Conservation (phyloP, 2,888 invertebrate species). For the Teinopalpus imperialis region DNA sequence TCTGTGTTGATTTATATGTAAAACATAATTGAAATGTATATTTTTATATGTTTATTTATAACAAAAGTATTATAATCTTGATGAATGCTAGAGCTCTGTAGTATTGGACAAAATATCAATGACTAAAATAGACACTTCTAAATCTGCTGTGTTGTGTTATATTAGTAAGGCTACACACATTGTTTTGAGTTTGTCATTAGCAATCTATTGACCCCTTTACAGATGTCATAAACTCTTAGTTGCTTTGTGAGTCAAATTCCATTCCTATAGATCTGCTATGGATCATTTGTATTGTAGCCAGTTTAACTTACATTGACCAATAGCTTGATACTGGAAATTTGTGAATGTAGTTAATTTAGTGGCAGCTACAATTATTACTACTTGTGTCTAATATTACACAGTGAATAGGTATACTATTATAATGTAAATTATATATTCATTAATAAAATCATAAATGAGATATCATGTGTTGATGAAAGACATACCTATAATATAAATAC, state of each 20-base stretch:
- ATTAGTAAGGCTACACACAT: slow-evolving; percentile 28
- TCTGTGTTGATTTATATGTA: slow-evolving; percentile 71
- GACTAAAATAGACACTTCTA: slow-evolving; percentile 35
- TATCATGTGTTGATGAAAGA: slow-evolving; percentile 8
- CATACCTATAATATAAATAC: neutral
- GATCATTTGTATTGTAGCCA: slow-evolving; percentile 2
- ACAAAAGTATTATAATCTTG: slow-evolving; percentile 63
- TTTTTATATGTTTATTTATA: slow-evolving; percentile 77
- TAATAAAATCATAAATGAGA: neutral
- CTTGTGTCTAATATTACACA: neutral
- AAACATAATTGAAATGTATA: slow-evolving; percentile 71
- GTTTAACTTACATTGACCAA: neutral
- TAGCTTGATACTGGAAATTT: slow-evolving; percentile 7
- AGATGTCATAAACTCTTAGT: slow-evolving; percentile 1
- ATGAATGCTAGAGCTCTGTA: slow-evolving; percentile 48
- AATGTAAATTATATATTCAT: slow-evolving; percentile 6
- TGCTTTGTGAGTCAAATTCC: slow-evolving; percentile 1
- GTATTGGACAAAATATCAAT: slow-evolving; percentile 45
- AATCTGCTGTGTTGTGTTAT: slow-evolving; percentile 26
- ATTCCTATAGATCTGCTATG: slow-evolving; percentile 7
- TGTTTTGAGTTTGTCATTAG: slow-evolving; percentile 14
- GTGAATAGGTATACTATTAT: neutral
- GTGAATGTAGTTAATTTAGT: neutral
- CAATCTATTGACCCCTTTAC: slow-evolving; percentile 1
- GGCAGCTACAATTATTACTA: slow-evolving; percentile 3